Conservation (phyloP, 1,140 invertebrate species). For the Conopomorpha cramerella region DNA sequence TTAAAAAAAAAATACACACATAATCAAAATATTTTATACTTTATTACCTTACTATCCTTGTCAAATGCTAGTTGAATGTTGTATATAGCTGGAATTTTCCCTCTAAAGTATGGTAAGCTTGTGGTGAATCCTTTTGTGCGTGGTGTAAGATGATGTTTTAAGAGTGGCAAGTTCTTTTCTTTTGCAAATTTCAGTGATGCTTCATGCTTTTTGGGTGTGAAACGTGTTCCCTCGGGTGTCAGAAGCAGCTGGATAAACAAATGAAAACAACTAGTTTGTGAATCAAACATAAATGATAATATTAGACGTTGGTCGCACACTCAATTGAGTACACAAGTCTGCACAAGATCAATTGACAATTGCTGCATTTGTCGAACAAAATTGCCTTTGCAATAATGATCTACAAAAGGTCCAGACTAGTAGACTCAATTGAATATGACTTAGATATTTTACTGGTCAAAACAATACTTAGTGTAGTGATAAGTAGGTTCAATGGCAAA, state of each 20-base stretch:
- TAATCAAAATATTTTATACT: too few relatives aligned
- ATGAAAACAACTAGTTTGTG: neutral
- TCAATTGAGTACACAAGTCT: neutral
- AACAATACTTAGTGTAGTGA: too few relatives aligned
- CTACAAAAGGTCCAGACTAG: too few relatives aligned
- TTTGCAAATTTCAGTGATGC: constrained; percentile 81
- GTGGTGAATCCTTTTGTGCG: constrained; percentile 83
- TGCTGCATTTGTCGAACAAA: neutral
- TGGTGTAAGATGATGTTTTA: constrained; percentile 86
- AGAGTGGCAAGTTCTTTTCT: constrained; percentile 75
- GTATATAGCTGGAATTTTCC: constrained; percentile 72
- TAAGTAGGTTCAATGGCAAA: too few relatives aligned
- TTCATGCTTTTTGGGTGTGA: constrained; percentile 80
- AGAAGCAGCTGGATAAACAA: constrained; percentile 70
- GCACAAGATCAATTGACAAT: too few relatives aligned
- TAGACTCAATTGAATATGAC: neutral
- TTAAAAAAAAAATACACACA: constrained; percentile 2
- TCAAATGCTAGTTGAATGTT: constrained; percentile 75
- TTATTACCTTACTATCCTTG: constrained; percentile 50
- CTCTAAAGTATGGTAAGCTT: constrained; percentile 67
- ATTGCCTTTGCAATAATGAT: neutral
- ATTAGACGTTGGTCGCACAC: too few relatives aligned
- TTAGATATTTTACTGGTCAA: too few relatives aligned
- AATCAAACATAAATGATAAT: neutral
- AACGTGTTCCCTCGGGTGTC: constrained; percentile 89